Base-by-base conservation (phyloP, 2,113 vertebrate genomes). In the Pseudois nayaur region DNA sequence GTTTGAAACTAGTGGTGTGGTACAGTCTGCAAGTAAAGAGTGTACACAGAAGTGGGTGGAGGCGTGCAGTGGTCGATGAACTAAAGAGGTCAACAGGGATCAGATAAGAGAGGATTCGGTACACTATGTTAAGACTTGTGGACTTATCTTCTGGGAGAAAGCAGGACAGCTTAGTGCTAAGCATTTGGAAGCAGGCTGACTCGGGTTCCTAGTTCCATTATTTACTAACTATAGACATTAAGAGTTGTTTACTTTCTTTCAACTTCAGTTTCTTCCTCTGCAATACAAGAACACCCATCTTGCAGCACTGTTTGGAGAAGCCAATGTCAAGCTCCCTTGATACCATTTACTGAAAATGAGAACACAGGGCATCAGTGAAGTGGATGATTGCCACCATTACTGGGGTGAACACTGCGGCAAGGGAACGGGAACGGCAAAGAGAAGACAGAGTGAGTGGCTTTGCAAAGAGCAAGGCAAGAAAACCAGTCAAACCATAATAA, bases 401-500 rank as follows among this genome's bases (percentile, higher is more conserved):
- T 27, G 59, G 52, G 40, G 17, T 48, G 62, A 95, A 94, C n/a
- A 86, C 50, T 64, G 85, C 88, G n/a, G n/a, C 82, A 76, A 86
- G 25, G n/a, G 62, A 81, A 76, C 4, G 17, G 48, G 16, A 92
- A 89, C 5, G 10, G 29, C 71, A 84, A 95, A 15, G 17, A 15
- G 31, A 95, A 96, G 54, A 82, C n/a, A 76, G 5, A 81, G 91
- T 19, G 31, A 14, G 10, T 25, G 11, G 62, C 33, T 71, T 11
- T 92, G 67, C 78, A 92, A 94, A 96, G 17, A 78, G 19, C 33
- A 92, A 97, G 29, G 87, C 31, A 64, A 14, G 64, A 94, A 94
- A 57, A 88, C 6, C 16, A 95, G 21, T 85, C 40, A 86, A 79
- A 82, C 1, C 2, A 62, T 62, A 81, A 57, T 55, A 64, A 54